Percentiles rank a stretch among this genome's conserved stretches.
These are phyloP conservation scores for Chunga burmeisteri DNA, from an alignment of 2,113 vertebrate genomes.

Conservation along the genomic window DNA sequence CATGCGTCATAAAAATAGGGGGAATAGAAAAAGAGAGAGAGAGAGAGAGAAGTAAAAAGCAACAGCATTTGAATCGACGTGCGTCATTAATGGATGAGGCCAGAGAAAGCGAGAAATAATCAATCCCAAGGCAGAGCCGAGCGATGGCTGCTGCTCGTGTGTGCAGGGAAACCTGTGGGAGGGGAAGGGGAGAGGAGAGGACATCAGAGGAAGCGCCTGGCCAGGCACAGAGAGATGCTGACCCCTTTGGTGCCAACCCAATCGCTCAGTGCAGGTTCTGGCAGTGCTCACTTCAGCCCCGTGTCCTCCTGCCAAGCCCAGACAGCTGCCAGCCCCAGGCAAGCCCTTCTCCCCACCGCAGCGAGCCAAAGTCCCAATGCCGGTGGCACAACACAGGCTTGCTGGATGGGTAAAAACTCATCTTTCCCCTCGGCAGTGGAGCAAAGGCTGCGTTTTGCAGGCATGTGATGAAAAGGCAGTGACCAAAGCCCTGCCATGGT, in stretches of 20 bases:
- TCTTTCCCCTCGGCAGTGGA: fast-evolving
- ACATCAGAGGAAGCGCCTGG: not conserved
- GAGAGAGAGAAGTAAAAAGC: not conserved
- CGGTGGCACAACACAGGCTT: fast-evolving
- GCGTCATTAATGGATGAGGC: constrained; percentile 29
- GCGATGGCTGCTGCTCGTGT: fast-evolving
- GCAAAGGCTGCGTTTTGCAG: not conserved
- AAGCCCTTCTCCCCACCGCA: not conserved
- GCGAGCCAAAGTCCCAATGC: fast-evolving
- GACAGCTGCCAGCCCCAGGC: not conserved
- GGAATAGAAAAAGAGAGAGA: not conserved
- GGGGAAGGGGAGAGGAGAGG: not conserved
- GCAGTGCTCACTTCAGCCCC: not conserved
- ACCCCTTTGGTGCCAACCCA: not conserved
- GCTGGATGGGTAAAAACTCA: not conserved
- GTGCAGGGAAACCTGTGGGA: not conserved
- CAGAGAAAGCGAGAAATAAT: constrained; percentile 20
- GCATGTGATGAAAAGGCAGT: not conserved
- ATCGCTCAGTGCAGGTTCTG: not conserved
- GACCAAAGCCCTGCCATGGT: not conserved
- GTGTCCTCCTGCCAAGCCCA: not conserved
- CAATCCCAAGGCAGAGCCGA: not conserved
- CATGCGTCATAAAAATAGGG: constrained; percentile 34
- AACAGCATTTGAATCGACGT: not conserved
- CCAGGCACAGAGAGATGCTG: not conserved